Percentiles rank a stretch among this genome's conserved stretches.
phyloP scores from a whole-genome alignment of 2,797 vertebrate species.

The Zenarchopterus dispar region DNA sequence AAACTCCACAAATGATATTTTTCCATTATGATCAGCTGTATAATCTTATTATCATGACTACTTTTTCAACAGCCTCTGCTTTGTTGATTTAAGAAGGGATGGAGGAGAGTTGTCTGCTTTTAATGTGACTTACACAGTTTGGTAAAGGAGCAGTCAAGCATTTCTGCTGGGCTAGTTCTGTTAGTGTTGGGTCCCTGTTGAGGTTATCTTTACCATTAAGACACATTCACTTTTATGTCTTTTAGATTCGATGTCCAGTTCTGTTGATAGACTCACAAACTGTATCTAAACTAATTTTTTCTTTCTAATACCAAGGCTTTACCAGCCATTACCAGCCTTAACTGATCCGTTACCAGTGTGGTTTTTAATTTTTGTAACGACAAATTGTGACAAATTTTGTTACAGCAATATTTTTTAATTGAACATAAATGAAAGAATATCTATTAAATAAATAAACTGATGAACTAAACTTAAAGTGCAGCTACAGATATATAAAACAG shows the following conservation, averaged over 20 bases:
- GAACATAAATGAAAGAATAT: no score
- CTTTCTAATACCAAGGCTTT: no score
- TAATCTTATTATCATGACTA: conserved; percentile 68
- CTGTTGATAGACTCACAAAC: conserved; percentile 66
- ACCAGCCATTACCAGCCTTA: no score
- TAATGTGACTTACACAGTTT: conserved; percentile 77
- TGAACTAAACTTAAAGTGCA: no score
- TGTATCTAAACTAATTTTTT: conserved; percentile 52
- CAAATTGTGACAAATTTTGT: no score
- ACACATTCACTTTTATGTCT: conserved; percentile 75
- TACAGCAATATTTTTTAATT: no score
- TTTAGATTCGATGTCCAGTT: conserved; percentile 69
- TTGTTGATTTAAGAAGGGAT: conserved; percentile 72
- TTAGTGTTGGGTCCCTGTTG: conserved; percentile 74
- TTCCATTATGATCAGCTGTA: conserved; percentile 58
- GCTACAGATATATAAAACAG: no score
- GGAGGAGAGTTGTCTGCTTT: conserved; percentile 49
- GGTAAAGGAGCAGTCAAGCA: conserved; percentile 77
- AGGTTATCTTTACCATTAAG: conserved; percentile 70
- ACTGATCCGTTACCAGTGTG: no score
- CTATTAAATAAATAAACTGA: no score
- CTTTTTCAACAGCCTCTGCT: conserved; percentile 73
- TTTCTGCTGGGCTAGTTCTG: conserved; percentile 75
- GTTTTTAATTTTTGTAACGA: no score
- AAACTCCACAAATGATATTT: conserved; percentile 51